Evolutionary conservation across 2,113 vertebrate species (phyloP).

Genomic region (Felis chaus): DNA sequence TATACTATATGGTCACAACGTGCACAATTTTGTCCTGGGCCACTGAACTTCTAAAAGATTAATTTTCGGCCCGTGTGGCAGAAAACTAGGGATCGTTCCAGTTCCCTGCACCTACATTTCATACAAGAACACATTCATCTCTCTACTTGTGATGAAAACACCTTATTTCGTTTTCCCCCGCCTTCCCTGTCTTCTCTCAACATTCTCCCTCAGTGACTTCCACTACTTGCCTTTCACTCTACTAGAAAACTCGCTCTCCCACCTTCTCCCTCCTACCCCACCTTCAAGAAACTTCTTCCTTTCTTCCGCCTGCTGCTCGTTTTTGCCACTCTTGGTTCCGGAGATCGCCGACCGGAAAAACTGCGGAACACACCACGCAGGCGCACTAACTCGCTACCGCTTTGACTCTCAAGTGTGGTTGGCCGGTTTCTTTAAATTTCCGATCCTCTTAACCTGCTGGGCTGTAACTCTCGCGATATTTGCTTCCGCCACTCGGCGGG

Average conservation of each 20-base stretch:
- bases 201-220: not conserved
- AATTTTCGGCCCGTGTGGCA: not conserved
- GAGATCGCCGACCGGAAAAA: accelerated
- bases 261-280: not conserved
- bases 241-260: not conserved
- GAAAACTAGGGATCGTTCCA: not conserved
- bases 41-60: not conserved
- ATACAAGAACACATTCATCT: not conserved
- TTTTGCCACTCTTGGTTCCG: accelerated
- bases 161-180: not conserved
- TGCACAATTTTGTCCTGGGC: not conserved
- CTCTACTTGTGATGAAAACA: not conserved
- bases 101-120: not conserved
- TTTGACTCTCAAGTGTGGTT: not conserved
- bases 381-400: not conserved
- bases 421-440: accelerated
- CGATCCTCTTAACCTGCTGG: accelerated
- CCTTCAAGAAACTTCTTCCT: accelerated
- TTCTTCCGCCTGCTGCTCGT: accelerated
- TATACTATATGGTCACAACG: not conserved
- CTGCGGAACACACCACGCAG: not conserved
- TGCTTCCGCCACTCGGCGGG: not conserved
- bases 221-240: accelerated
- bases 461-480: slow-evolving; percentile 53
- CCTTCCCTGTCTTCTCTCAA: not conserved